A percentile compares a stretch with the other conserved stretches of the same genome.
Conservation (phyloP, 2,888 invertebrate genomes). For the Agrochola circellaris region DNA sequence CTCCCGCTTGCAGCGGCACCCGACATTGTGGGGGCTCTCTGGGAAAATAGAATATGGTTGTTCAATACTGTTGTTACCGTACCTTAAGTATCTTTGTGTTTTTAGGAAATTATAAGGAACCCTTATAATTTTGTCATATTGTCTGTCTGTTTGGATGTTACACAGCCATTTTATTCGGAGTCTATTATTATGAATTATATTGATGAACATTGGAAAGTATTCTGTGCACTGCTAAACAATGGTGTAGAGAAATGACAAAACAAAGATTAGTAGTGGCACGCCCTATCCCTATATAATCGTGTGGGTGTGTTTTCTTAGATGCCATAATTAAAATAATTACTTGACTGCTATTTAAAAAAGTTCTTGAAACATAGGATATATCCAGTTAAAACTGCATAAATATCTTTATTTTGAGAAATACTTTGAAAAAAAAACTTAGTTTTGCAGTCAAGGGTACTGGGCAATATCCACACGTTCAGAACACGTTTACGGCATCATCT, state of each 20-base stretch:
- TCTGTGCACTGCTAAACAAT: too few relatives aligned
- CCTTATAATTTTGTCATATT: not conserved
- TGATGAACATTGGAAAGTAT: too few relatives aligned
- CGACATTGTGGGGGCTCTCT: constrained; percentile 41
- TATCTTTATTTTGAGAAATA: too few relatives aligned
- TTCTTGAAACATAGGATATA: not conserved
- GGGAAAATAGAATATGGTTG: not conserved
- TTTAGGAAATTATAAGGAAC: not conserved
- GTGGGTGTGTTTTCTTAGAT: too few relatives aligned
- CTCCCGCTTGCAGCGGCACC: constrained; percentile 83
- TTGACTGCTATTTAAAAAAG: too few relatives aligned
- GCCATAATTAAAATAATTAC: too few relatives aligned
- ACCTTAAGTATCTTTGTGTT: not conserved
- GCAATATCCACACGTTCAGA: too few relatives aligned
- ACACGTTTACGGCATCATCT: too few relatives aligned
- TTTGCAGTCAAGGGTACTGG: too few relatives aligned
- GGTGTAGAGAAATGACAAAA: not conserved
- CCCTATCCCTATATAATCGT: not conserved
- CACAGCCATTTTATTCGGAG: not conserved
- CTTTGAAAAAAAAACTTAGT: not conserved
- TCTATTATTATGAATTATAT: not conserved
- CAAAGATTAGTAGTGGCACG: not conserved
- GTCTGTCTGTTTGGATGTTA: not conserved
- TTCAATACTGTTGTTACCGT: not conserved
- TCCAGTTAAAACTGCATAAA: not conserved